A percentile compares a stretch with the other conserved stretches of the same genome.
phyloP scores from a whole-genome alignment of 2,797 vertebrate species.

The Nothura maculosa region DNA sequence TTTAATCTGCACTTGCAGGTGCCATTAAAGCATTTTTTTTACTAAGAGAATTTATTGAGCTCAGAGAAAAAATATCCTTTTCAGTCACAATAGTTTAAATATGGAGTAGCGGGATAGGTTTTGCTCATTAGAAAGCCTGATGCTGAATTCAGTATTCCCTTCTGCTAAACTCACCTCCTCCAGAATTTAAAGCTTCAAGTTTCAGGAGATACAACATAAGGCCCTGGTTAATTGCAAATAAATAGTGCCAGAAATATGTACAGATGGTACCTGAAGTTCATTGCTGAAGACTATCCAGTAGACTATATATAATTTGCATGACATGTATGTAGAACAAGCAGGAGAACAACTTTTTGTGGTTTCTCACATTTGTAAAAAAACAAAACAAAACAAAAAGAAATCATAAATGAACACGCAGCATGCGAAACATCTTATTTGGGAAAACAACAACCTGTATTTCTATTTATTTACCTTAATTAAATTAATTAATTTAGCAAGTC shows the following conservation, averaged over 20 bases:
- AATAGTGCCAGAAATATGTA: constrained; percentile 74
- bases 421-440: constrained; percentile 26
- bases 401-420: background rate
- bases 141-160: constrained; percentile 67
- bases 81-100: constrained; percentile 38
- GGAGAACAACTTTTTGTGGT: constrained; percentile 10
- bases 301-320: constrained; percentile 57
- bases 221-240: constrained; percentile 79
- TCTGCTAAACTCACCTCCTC: constrained; percentile 69
- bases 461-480: constrained; percentile 57
- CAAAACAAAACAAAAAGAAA: background rate
- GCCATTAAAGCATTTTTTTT: constrained; percentile 7
- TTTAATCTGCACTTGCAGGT: constrained; percentile 38
- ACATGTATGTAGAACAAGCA: background rate
- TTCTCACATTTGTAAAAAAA: constrained; percentile 12
- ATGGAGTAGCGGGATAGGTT: constrained; percentile 20
- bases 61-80: background rate
- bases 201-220: constrained; percentile 77
- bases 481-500: constrained; percentile 42
- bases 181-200: constrained; percentile 62
- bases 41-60: background rate
- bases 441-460: constrained; percentile 31
- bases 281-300: constrained; percentile 53
- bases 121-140: constrained; percentile 60
- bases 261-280: constrained; percentile 79